A percentile compares a stretch with the other conserved stretches of the same genome.
Evolutionary conservation across 1,140 invertebrate genomes (phyloP).

Genomic region (Akabosia matsudoensis): DNA sequence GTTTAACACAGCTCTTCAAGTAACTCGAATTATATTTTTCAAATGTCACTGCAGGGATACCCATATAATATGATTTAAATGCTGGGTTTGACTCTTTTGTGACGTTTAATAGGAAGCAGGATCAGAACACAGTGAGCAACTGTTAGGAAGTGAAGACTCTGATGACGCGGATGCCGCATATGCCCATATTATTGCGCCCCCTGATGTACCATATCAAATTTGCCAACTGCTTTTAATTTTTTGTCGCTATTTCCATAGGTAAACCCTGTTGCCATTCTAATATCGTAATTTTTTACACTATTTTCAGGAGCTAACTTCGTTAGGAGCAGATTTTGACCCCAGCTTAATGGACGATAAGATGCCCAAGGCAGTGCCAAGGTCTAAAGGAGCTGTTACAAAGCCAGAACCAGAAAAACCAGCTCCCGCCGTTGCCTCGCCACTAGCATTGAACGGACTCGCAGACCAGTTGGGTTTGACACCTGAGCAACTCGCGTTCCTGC

Average conservation of each 20-base stretch:
- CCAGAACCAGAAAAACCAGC: constrained; percentile 50
- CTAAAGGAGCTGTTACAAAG: constrained; percentile 11
- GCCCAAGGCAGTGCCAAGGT: constrained; percentile 19
- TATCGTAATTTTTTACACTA: neutral
- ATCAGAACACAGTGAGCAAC: constrained; percentile 59
- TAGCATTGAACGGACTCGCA: constrained; percentile 43
- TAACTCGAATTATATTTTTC: constrained; percentile 30
- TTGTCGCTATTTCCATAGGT: no score
- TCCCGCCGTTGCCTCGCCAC: constrained; percentile 51
- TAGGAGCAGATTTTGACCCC: constrained; percentile 66
- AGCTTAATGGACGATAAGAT: constrained; percentile 62
- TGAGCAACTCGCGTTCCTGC: constrained; percentile 61
- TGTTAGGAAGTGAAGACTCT: constrained; percentile 75
- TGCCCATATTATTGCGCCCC: constrained; percentile 60
- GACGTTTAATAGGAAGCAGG: constrained; percentile 73
- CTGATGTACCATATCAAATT: constrained; percentile 42
- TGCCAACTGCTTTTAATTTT: neutral
- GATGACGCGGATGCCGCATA: constrained; percentile 74
- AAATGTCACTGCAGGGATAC: neutral
- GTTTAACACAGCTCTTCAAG: constrained; percentile 66
- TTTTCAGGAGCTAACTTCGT: constrained; percentile 59
- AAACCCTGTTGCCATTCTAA: neutral
- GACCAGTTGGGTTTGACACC: constrained; percentile 59
- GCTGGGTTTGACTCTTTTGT: neutral
- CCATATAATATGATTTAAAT: no score